These are phyloP conservation scores for Acronicta aceris DNA, from an alignment of 2,888 invertebrate species.

Conservation along the genomic window DNA sequence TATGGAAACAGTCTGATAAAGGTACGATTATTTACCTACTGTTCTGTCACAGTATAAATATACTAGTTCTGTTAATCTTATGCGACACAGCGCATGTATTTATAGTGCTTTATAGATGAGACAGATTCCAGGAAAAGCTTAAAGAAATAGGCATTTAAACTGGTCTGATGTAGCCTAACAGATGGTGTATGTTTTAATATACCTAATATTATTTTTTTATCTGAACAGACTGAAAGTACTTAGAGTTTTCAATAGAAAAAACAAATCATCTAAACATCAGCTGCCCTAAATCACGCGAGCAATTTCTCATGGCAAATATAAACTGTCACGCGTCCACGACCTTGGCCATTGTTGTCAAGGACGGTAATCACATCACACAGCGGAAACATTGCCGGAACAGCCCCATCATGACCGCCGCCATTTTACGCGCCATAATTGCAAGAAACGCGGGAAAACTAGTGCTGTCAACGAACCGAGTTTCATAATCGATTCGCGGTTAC, in stretches of 20 bases:
- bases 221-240: too few relatives aligned
- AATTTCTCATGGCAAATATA: slow-evolving; percentile 55
- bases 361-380: slow-evolving; percentile 62
- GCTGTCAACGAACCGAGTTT: slow-evolving; percentile 50
- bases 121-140: too few relatives aligned
- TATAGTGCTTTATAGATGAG: too few relatives aligned
- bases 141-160: too few relatives aligned
- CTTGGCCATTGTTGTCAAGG: slow-evolving; percentile 72
- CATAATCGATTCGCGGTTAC: slow-evolving; percentile 48
- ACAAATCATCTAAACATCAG: slow-evolving; percentile 11
- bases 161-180: too few relatives aligned
- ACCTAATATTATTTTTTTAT: too few relatives aligned
- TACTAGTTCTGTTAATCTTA: too few relatives aligned
- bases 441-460: slow-evolving; percentile 60
- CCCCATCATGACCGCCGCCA: slow-evolving; percentile 69
- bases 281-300: slow-evolving; percentile 37
- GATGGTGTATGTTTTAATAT: too few relatives aligned
- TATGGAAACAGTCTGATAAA: too few relatives aligned
- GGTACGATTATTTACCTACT: too few relatives aligned
- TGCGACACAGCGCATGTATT: too few relatives aligned
- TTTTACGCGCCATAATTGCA: slow-evolving; percentile 59
- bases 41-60: too few relatives aligned
- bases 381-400: slow-evolving; percentile 68
- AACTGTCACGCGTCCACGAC: slow-evolving; percentile 60
- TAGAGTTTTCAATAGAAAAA: background rate